phyloP scores from a whole-genome alignment of 2,797 vertebrate genomes.

The Semotilus atromaculatus region DNA sequence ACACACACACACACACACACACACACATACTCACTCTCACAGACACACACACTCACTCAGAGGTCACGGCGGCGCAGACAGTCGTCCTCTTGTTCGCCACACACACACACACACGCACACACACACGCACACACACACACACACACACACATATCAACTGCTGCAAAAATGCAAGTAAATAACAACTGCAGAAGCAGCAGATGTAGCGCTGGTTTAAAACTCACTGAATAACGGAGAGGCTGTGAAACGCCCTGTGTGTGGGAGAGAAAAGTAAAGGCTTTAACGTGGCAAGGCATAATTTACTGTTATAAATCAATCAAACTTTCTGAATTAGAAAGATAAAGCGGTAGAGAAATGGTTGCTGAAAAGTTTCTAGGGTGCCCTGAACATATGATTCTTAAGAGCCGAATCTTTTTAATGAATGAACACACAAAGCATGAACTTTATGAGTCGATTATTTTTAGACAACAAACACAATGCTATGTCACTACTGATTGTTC shows the following conservation, averaged over 20 bases:
- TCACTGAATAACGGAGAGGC: constrained; percentile 69
- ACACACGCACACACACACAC: background rate
- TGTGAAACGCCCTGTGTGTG: constrained; percentile 71
- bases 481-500: background rate
- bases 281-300: constrained; percentile 61
- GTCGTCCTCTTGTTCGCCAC: too few species aligned
- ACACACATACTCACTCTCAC: constrained; percentile 32
- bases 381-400: too few species aligned
- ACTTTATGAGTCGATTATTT: background rate
- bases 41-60: too few species aligned
- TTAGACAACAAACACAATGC: too few species aligned
- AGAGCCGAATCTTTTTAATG: background rate
- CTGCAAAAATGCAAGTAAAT: constrained; percentile 70
- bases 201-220: constrained; percentile 57
- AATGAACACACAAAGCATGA: background rate
- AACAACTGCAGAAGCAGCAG: constrained; percentile 80
- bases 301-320: constrained; percentile 29
- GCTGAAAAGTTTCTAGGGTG: background rate
- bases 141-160: constrained; percentile 63
- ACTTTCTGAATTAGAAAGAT: background rate
- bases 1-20: background rate
- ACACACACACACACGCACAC: background rate
- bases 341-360: too few species aligned
- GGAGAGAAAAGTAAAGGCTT: constrained; percentile 70
- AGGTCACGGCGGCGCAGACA: background rate